Conservation (phyloP, 1,140 invertebrate species). For the Drosophila bifasciata region DNA sequence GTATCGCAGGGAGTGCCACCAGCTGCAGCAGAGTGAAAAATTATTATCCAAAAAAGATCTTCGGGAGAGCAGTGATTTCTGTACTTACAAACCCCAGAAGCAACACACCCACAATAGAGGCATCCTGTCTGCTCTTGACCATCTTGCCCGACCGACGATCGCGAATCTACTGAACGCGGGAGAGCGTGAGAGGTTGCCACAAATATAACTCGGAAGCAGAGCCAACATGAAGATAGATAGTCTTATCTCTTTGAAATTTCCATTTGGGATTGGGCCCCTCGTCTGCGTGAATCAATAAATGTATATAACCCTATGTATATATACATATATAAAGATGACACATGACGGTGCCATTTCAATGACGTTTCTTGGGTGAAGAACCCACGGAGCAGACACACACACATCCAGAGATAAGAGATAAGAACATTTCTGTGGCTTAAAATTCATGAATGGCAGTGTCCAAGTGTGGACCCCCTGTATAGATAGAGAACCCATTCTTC, state of each 20-base stretch:
- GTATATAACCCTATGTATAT: slow-evolving; percentile 1
- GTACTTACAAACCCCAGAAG: slow-evolving; percentile 13
- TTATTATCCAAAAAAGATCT: background rate
- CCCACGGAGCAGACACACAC: slow-evolving; percentile 9
- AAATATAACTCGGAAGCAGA: slow-evolving; percentile 29
- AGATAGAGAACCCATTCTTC: background rate
- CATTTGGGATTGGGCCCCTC: slow-evolving; percentile 8
- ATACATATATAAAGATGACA: slow-evolving; percentile 19
- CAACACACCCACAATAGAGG: background rate
- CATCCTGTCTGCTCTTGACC: slow-evolving; percentile 14
- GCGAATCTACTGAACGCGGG: slow-evolving; percentile 44
- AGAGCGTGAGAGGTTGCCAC: background rate
- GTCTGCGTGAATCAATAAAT: slow-evolving; percentile 13
- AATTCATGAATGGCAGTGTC: slow-evolving; percentile 40
- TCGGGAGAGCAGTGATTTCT: background rate
- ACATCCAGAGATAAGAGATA: slow-evolving; percentile 5
- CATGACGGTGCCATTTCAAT: slow-evolving; percentile 26
- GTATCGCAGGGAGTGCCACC: background rate
- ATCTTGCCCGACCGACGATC: slow-evolving; percentile 40
- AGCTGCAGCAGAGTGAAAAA: background rate
- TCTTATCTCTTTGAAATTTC: slow-evolving; percentile 39
- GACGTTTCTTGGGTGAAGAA: slow-evolving; percentile 37
- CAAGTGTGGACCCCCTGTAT: too few relatives aligned
- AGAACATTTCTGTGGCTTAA: slow-evolving; percentile 10
- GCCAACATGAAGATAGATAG: slow-evolving; percentile 21